Evolutionary conservation across 2,888 invertebrate species (phyloP), one percentile per base, ranked within the genome.

Genomic region (Dermolepida albohirtum): DNA sequence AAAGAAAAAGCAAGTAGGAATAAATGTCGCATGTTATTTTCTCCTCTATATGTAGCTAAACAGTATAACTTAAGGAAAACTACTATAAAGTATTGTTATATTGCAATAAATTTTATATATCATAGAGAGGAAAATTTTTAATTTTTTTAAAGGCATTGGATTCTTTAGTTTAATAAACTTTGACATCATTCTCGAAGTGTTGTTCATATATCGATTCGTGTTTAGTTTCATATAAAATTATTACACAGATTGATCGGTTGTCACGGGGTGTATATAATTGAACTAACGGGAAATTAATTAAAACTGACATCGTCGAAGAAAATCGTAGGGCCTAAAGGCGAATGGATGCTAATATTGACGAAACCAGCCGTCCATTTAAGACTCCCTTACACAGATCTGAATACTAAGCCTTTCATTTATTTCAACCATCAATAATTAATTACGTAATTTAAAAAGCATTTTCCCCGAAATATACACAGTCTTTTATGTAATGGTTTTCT

Each of bases 361-460:
- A n/a, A 43, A 43, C 14, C 12, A 11, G 43, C n/a, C 43, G 6
- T 5, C 14, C 43, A 11, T 14, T 43, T 43, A 12, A 11, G 43
- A n/a, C 14, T 43, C 10, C 43, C 43, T 14, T 43, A 12, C 43
- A 5, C n/a, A 43, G 11, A 43, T 43, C 14, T 5, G 43, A 43
- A 43, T 43, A 43, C 43, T 43, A 54, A 40, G 41, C 40, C 40
- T 17, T 40, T 54, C 54, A 40, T 54, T 54, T 54, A 39, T 40
- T 54, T 40, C 54, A 17, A 16, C 54, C 54, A 40, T 54, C 54
- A 54, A 54, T 54, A 54, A 54, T 54, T 54, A 54, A 54, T 54
- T 51, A 51, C 51, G 39, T 54, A 41, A 54, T 54, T 54, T 54
- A 43, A 43, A 43, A 43, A 43, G 43, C n/a, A 16, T 17, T 14